phyloP scores from a whole-genome alignment of 1,140 invertebrate genomes.

The Trichonephila clavata region DNA sequence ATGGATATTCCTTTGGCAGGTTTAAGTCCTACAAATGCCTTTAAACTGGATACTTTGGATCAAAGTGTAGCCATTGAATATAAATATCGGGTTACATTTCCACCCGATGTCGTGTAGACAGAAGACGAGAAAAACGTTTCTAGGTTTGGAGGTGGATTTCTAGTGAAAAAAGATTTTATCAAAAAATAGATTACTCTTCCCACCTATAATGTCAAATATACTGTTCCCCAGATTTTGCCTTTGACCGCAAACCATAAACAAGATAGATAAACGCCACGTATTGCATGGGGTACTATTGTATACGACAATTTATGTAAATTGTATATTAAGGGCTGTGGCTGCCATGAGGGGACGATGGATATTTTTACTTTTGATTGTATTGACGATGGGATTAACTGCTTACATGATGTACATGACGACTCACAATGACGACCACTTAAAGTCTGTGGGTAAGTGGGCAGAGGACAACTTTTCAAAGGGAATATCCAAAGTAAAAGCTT shows the following conservation, averaged over 20 bases:
- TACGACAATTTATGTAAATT: conserved; percentile 2
- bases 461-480: background rate
- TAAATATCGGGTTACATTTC: background rate
- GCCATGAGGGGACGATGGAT: conserved; percentile 7
- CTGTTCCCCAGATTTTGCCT: background rate
- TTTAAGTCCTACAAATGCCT: background rate
- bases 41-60: background rate
- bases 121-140: background rate
- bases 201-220: background rate
- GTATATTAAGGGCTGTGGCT: background rate
- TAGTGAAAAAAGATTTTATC: background rate
- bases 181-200: background rate
- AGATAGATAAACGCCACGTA: background rate
- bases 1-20: background rate
- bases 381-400: background rate
- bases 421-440: background rate
- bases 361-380: conserved; percentile 15
- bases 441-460: background rate
- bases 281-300: conserved; percentile 42
- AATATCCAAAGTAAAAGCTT: background rate
- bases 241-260: background rate
- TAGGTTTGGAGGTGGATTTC: background rate
- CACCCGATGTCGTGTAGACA: background rate
- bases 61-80: background rate
- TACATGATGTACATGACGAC: conserved; percentile 41